Evolutionary conservation across 2,888 invertebrate species (phyloP), one percentile per base, ranked within the genome.

Genomic region (Philopedon plagiatum): DNA sequence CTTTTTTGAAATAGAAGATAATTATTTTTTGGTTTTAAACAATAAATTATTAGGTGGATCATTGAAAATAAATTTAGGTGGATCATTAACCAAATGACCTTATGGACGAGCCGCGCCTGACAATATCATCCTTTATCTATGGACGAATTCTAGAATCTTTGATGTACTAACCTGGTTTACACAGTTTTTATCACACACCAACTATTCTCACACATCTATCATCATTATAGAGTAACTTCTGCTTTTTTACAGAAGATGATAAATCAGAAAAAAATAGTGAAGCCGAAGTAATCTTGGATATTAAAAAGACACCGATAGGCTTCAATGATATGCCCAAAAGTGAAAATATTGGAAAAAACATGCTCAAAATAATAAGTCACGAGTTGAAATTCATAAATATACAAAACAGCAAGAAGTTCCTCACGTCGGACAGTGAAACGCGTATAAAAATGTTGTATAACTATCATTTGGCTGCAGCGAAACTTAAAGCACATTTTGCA

Each of bases 271-370:
- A 70, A 23, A 23, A 5, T 0, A 39, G 32, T 46, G 61, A 57
- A 57, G 1, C 23, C 5, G 44, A 65, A 1, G 8, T 19, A 7
- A 37, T 58, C 7, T 26, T 49, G 13, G 73, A 75, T 68, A 73
- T 75, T 18, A 75, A 70, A 34, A 72, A 73, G 46, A 39, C 49
- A 0, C 54, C 34, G 21, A 74, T 78, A 63, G 74, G 75, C 15
- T 78, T 77, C 32, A 72, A 75, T 64, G 77, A 78, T 23, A 78
- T 78, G 78, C 69, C 69, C 1, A 60, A 71, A 41, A 66, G 68
- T 54, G 56, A 46, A n/a, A 46, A 32, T 18, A 46, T 26, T 5
- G 68, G 67, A 18, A 70, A 64, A 51, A 44, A 60, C 8, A 65
- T 63, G 11, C 62, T 77, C 13, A 68, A 57, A 62, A 64, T 75